phyloP scores from a whole-genome alignment of 2,113 vertebrate species.

The Cryptomyrus ogoouensis region DNA sequence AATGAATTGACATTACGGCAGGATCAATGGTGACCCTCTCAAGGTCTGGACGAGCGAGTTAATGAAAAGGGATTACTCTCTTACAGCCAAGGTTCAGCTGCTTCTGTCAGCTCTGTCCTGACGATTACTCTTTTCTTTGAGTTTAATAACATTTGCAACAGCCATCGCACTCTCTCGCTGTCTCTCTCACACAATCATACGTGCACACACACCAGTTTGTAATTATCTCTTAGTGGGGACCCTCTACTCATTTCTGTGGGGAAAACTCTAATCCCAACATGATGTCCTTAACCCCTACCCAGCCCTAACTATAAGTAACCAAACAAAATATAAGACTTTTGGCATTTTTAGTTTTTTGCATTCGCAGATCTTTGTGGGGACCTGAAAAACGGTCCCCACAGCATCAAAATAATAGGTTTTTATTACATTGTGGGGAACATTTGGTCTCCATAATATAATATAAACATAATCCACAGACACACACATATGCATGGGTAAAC shows the following conservation, averaged over 20 bases:
- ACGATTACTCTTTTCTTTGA: conserved; percentile 11
- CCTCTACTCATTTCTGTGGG: too few species aligned
- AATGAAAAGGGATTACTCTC: conserved; percentile 64
- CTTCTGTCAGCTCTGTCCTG: conserved; percentile 28
- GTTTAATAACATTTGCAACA: not conserved
- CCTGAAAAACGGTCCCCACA: too few species aligned
- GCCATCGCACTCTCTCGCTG: not conserved
- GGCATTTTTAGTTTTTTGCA: too few species aligned
- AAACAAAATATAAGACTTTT: too few species aligned
- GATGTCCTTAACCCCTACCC: too few species aligned
- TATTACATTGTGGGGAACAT: too few species aligned
- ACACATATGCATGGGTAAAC: not conserved
- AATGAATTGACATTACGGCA: conserved; percentile 59
- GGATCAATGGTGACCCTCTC: conserved; percentile 55
- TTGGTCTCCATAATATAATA: too few species aligned
- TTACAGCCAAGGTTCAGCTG: conserved; percentile 52
- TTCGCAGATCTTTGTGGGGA: too few species aligned
- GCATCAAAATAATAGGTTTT: too few species aligned
- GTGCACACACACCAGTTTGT: not conserved
- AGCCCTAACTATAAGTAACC: too few species aligned
- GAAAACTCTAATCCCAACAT: too few species aligned
- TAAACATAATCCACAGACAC: not conserved
- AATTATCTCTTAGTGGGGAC: too few species aligned
- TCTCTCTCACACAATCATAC: not conserved
- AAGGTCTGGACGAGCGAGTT: conserved; percentile 48